Evolutionary conservation across 2,113 vertebrate genomes (phyloP).

Genomic region (Chascanopsetta lugubris): DNA sequence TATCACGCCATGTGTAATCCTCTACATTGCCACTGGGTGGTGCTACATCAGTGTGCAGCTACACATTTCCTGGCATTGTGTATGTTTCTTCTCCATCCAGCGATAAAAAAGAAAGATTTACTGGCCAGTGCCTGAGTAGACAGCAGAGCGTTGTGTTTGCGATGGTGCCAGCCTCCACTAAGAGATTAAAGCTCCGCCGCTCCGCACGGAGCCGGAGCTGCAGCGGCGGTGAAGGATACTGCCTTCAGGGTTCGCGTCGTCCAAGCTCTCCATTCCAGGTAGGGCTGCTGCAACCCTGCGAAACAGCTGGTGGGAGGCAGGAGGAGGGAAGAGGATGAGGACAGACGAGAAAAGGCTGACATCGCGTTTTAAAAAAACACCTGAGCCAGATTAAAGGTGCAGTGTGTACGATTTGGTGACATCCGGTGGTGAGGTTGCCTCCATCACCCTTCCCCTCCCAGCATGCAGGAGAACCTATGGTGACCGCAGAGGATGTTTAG

Average conservation of each 20-base stretch:
- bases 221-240: constrained; percentile 74
- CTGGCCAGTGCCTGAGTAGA: constrained; percentile 48
- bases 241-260: constrained; percentile 79
- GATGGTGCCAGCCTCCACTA: constrained; percentile 53
- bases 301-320: constrained; percentile 66
- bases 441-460: too few relatives aligned
- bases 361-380: background rate
- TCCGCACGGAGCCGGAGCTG: constrained; percentile 38
- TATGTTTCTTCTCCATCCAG: constrained; percentile 34
- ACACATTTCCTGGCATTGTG: constrained; percentile 21
- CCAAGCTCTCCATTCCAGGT: constrained; percentile 80
- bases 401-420: too few relatives aligned
- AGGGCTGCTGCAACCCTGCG: constrained; percentile 77
- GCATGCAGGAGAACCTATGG: too few relatives aligned
- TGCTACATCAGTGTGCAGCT: constrained; percentile 27
- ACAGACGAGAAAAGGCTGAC: background rate
- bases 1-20: too few relatives aligned
- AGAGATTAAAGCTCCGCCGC: constrained; percentile 66
- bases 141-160: constrained; percentile 45
- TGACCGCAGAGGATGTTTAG: too few relatives aligned
- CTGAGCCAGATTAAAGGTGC: too few relatives aligned
- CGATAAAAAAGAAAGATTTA: constrained; percentile 34
- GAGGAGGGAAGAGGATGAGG: background rate
- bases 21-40: constrained; percentile 36
- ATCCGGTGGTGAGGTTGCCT: too few relatives aligned